A percentile compares a stretch with the other conserved stretches of the same genome.
phyloP scores from a whole-genome alignment of 2,797 vertebrate genomes.

The Helicolenus hilgendorfi region DNA sequence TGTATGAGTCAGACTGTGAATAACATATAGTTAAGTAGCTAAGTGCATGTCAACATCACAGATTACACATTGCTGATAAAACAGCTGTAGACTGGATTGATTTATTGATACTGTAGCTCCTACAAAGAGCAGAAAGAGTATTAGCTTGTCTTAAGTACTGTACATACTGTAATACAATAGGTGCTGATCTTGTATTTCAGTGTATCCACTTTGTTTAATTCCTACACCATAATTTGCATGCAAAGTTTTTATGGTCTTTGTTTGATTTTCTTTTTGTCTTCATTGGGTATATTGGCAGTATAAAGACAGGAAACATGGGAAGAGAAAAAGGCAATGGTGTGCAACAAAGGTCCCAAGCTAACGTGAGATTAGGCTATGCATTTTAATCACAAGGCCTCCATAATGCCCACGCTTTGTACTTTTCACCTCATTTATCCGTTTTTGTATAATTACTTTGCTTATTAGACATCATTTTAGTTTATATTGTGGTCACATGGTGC shows the following conservation, averaged over 20 bases:
- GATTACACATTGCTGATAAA: not conserved
- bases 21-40: not conserved
- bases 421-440: not conserved
- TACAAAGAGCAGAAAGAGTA: not conserved
- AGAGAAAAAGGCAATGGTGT: not conserved
- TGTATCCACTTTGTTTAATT: not conserved
- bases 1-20: conserved; percentile 5
- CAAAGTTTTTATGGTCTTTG: not conserved
- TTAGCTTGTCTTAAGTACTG: not conserved
- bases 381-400: not conserved
- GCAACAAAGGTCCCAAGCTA: not conserved
- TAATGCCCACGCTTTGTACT: not conserved
- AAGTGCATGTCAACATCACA: not conserved
- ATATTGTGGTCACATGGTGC: not conserved
- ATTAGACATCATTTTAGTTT: not conserved
- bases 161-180: not conserved
- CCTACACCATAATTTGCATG: not conserved
- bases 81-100: not conserved
- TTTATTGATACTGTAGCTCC: not conserved
- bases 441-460: not conserved
- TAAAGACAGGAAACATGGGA: too few species aligned
- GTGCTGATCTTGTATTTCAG: not conserved
- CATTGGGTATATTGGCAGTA: not conserved
- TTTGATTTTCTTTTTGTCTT: not conserved
- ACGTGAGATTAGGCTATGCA: not conserved